Conservation (phyloP, 2,888 invertebrate species). For the Euspilapteryx auroguttella region DNA sequence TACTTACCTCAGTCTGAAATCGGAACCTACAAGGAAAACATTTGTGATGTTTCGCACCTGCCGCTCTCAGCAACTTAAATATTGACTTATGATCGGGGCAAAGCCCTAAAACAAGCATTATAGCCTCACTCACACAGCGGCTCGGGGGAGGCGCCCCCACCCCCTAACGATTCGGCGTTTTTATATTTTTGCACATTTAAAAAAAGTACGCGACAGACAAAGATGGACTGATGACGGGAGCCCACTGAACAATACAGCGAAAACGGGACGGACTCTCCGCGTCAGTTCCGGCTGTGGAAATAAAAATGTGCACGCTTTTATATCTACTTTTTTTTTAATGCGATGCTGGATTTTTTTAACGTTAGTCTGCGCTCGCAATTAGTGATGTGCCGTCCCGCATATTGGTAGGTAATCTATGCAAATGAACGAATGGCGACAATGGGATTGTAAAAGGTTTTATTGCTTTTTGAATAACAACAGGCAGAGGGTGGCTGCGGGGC, state of each 20-base stretch:
- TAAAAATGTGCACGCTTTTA: slow-evolving; percentile 58
- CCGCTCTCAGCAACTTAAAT: slow-evolving; percentile 6
- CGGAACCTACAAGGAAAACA: slow-evolving; percentile 1
- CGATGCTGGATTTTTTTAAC: slow-evolving; percentile 54
- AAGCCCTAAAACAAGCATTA: slow-evolving; percentile 54
- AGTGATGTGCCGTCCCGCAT: slow-evolving; percentile 49
- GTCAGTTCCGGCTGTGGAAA: slow-evolving; percentile 44
- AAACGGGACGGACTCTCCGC: slow-evolving; percentile 44
- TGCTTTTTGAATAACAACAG: slow-evolving; percentile 20
- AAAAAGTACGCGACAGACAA: slow-evolving; percentile 54
- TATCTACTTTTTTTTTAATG: slow-evolving; percentile 57
- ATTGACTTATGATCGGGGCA: slow-evolving; percentile 58
- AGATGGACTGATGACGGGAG: slow-evolving; percentile 56
- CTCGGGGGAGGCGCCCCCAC: slow-evolving; percentile 27
- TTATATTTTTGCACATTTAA: slow-evolving; percentile 60
- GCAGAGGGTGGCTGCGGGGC: too few relatives aligned
- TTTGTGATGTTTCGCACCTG: slow-evolving; percentile 9
- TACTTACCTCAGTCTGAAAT: too few relatives aligned
- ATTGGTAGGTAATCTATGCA: slow-evolving; percentile 44
- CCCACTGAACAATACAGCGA: slow-evolving; percentile 38
- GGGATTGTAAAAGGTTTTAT: slow-evolving; percentile 30
- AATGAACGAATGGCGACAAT: slow-evolving; percentile 20
- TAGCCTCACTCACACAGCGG: slow-evolving; percentile 40
- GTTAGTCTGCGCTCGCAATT: slow-evolving; percentile 60
- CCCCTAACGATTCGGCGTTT: slow-evolving; percentile 49